Conservation (phyloP, 2,797 vertebrate genomes). For the Neoniphon sammara region DNA sequence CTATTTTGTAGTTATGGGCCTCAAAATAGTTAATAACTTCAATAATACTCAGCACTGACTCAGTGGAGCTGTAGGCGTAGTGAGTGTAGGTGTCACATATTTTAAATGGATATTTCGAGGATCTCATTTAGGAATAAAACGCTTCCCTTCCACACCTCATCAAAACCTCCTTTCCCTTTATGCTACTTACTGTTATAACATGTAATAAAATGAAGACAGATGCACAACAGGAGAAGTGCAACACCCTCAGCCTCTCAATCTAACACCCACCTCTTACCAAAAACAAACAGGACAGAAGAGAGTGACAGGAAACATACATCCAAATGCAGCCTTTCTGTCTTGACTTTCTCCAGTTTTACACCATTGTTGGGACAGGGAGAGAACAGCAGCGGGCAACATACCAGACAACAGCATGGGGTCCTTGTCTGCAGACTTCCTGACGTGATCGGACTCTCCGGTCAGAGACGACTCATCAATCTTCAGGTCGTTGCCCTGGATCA, state of each 20-base stretch:
- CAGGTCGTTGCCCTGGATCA: slow-evolving; percentile 97
- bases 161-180: too few relatives aligned
- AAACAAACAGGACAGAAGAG: not conserved
- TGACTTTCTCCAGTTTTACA: too few relatives aligned
- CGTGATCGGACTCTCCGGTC: slow-evolving; percentile 97
- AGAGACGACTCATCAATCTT: slow-evolving; percentile 98
- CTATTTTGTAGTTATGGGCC: too few relatives aligned
- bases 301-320: not conserved
- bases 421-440: slow-evolving; percentile 92
- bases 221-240: too few relatives aligned
- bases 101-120: too few relatives aligned
- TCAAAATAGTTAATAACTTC: not conserved
- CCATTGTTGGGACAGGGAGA: not conserved
- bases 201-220: too few relatives aligned
- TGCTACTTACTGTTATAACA: too few relatives aligned
- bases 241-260: not conserved
- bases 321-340: not conserved
- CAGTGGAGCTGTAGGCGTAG: too few relatives aligned
- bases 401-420: slow-evolving; percentile 98
- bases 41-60: not conserved
- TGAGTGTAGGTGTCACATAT: too few relatives aligned
- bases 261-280: not conserved
- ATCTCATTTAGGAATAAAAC: too few relatives aligned
- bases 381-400: slow-evolving; percentile 68
- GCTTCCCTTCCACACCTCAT: too few relatives aligned